A percentile compares a stretch with the other conserved stretches of the same genome.
Conservation (phyloP, 2,113 vertebrate species). For the Zosterops hypoxanthus region DNA sequence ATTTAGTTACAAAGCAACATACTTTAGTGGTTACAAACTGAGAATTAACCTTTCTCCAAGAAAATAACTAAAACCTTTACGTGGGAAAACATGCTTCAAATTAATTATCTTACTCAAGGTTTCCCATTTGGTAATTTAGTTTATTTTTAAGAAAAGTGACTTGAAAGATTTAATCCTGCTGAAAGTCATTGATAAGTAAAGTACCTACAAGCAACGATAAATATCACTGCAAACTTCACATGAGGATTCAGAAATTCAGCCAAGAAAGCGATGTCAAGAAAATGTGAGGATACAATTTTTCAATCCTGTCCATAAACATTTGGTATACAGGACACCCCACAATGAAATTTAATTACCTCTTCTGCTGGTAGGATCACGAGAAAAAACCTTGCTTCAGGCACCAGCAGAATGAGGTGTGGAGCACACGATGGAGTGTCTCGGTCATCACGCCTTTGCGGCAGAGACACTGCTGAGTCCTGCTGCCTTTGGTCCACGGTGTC, state of each 20-base stretch:
- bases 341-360: conserved; percentile 40
- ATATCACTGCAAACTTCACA: background rate
- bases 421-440: background rate
- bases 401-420: background rate
- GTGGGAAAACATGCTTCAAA: conserved; percentile 5
- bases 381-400: conserved; percentile 4
- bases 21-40: conserved; percentile 59
- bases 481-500: background rate
- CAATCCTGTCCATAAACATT: conserved; percentile 1
- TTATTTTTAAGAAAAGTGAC: background rate
- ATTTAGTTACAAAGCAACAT: conserved; percentile 64
- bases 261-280: background rate
- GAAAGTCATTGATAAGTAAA: background rate
- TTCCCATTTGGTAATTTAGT: background rate
- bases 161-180: background rate
- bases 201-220: background rate
- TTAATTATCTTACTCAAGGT: conserved; percentile 31
- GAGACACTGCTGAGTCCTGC: fast-evolving
- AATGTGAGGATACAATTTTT: background rate
- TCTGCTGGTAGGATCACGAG: background rate
- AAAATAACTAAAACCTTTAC: conserved; percentile 37
- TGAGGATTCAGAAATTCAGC: background rate
- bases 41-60: conserved; percentile 59
- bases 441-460: background rate
- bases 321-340: conserved; percentile 25